Conservation (phyloP, 2,888 invertebrate species). For the Exocentrus adspersus region DNA sequence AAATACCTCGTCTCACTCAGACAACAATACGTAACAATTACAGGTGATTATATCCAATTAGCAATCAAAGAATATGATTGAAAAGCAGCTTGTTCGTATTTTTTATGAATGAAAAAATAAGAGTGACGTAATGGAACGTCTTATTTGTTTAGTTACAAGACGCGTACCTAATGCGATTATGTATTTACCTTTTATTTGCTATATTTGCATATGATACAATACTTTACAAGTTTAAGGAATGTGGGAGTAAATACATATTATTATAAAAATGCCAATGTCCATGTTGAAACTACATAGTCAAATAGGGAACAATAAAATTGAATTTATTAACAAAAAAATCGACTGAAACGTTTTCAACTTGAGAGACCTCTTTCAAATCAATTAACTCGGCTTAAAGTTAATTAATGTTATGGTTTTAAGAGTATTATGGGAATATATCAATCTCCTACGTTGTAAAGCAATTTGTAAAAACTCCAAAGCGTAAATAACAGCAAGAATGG, state of each 20-base stretch:
- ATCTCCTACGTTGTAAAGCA: background rate
- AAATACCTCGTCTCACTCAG: background rate
- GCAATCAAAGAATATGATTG: background rate
- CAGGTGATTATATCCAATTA: conserved; percentile 1
- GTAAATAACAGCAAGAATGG: background rate
- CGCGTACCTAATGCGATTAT: background rate
- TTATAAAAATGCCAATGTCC: conserved; percentile 10
- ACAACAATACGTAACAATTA: background rate
- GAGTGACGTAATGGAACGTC: background rate
- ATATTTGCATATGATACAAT: conserved; percentile 18
- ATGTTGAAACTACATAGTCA: too few species aligned
- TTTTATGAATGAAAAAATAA: conserved; percentile 3
- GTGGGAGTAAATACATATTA: conserved; percentile 7
- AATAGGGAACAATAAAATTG: too few species aligned
- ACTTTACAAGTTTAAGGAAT: conserved; percentile 1
- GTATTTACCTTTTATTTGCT: conserved; percentile 4
- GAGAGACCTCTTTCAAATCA: too few species aligned
- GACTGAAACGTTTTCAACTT: too few species aligned
- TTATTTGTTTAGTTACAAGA: background rate
- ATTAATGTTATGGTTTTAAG: conserved; percentile 1
- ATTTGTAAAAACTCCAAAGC: background rate
- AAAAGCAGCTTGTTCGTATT: background rate
- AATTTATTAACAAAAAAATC: too few species aligned
- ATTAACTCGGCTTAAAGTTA: background rate
- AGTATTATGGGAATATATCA: conserved; percentile 2